Evolutionary conservation across 2,797 vertebrate species (phyloP).

Genomic region (Carduelis carduelis): DNA sequence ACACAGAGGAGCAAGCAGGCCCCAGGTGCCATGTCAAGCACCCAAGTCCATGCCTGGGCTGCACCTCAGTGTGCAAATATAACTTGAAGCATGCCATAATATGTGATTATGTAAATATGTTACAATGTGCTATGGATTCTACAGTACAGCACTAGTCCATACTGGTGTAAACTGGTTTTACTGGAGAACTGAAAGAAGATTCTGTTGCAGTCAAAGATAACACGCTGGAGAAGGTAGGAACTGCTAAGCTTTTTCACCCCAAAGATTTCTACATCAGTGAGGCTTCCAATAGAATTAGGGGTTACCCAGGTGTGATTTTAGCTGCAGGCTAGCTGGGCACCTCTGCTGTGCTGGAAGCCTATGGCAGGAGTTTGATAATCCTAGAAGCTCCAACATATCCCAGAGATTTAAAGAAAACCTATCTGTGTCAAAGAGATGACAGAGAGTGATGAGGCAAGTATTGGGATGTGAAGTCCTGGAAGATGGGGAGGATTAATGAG

Average conservation of each 20-base stretch:
- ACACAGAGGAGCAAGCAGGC: neutral
- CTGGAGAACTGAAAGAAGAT: neutral
- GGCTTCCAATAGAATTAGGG: neutral
- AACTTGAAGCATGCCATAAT: neutral
- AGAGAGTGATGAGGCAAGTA: neutral
- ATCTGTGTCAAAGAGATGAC: neutral
- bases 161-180: neutral
- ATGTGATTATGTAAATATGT: neutral
- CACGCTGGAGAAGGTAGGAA: neutral
- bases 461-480: neutral
- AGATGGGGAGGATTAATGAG: conserved; percentile 29
- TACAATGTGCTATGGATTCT: neutral
- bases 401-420: conserved; percentile 24
- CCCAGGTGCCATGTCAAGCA: neutral
- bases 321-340: neutral
- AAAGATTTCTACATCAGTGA: neutral
- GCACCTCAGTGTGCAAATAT: neutral
- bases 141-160: neutral
- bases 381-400: neutral
- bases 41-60: neutral
- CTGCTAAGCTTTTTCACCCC: neutral
- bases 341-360: neutral
- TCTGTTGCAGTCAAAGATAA: neutral
- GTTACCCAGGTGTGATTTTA: neutral
- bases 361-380: neutral